phyloP scores from a whole-genome alignment of 2,797 vertebrate species.

The Coreius guichenoti region DNA sequence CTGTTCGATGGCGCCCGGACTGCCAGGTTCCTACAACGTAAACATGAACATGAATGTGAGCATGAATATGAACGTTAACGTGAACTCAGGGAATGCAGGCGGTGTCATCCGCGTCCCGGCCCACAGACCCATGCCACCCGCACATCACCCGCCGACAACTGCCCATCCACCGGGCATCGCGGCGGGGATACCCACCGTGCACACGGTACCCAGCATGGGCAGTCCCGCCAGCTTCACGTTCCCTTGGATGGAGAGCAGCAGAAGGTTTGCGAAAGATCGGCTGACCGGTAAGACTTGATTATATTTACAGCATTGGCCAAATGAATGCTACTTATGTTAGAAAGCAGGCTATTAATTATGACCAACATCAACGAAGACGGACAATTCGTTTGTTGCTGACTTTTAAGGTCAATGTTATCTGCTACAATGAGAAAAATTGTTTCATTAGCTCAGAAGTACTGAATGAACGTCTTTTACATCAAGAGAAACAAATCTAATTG shows the following conservation, averaged over 20 bases:
- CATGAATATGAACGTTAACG: conserved; percentile 85
- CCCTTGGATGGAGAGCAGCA: conserved; percentile 95
- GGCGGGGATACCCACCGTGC: conserved; percentile 67
- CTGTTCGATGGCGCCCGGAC: conserved; percentile 84
- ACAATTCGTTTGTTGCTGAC: neutral
- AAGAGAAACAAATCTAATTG: neutral
- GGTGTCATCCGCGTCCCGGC: conserved; percentile 93
- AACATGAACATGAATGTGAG: conserved; percentile 89
- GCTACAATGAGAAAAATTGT: neutral
- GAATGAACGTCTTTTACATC: too few relatives aligned
- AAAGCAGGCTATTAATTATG: neutral
- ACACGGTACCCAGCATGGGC: conserved; percentile 74
- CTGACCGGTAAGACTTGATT: conserved; percentile 84
- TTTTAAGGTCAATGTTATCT: neutral
- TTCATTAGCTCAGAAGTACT: neutral
- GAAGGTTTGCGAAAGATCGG: conserved; percentile 92
- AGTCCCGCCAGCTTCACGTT: conserved; percentile 86
- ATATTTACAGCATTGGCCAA: neutral
- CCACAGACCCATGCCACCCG: conserved; percentile 82
- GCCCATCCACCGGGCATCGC: conserved; percentile 70
- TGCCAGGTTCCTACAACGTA: conserved; percentile 85
- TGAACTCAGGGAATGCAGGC: conserved; percentile 78
- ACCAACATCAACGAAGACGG: neutral
- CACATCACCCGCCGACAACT: conserved; percentile 72
- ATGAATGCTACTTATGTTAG: neutral